Evolutionary conservation across 2,113 vertebrate species (phyloP).

Genomic region (Phylloscopus trochiloides): DNA sequence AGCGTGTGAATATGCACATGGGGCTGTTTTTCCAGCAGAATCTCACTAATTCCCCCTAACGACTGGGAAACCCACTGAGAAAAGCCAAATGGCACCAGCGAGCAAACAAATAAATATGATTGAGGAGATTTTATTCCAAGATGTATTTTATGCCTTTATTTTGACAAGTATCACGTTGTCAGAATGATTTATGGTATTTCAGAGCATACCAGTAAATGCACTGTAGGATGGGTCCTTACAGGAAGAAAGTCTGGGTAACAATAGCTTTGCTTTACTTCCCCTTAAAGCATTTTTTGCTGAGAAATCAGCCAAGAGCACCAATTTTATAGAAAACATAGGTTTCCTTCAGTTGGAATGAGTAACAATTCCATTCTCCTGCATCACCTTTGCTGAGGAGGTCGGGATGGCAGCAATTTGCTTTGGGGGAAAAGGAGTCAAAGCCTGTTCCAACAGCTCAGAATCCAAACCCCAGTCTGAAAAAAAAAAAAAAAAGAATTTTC

Average conservation of each 20-base stretch:
- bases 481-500: neutral
- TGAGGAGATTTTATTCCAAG: constrained; percentile 48
- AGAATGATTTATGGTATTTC: constrained; percentile 67
- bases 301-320: neutral
- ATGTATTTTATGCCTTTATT: constrained; percentile 59
- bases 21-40: constrained; percentile 34
- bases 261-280: constrained; percentile 1
- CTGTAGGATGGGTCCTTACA: constrained; percentile 10
- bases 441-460: neutral
- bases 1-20: neutral
- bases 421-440: neutral
- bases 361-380: neutral
- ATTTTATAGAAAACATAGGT: neutral
- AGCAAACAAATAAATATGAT: constrained; percentile 60
- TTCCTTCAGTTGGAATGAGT: neutral
- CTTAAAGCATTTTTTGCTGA: neutral
- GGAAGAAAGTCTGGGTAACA: constrained; percentile 33
- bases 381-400: neutral
- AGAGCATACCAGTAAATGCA: constrained; percentile 28
- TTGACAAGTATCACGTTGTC: constrained; percentile 62
- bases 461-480: neutral
- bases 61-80: constrained; percentile 44
- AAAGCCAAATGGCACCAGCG: constrained; percentile 39
- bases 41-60: constrained; percentile 56
- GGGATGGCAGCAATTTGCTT: neutral